Evolutionary conservation across 1,140 invertebrate genomes (phyloP), one percentile per base, ranked within the genome.

Genomic region (Aradophagus sp.): DNA sequence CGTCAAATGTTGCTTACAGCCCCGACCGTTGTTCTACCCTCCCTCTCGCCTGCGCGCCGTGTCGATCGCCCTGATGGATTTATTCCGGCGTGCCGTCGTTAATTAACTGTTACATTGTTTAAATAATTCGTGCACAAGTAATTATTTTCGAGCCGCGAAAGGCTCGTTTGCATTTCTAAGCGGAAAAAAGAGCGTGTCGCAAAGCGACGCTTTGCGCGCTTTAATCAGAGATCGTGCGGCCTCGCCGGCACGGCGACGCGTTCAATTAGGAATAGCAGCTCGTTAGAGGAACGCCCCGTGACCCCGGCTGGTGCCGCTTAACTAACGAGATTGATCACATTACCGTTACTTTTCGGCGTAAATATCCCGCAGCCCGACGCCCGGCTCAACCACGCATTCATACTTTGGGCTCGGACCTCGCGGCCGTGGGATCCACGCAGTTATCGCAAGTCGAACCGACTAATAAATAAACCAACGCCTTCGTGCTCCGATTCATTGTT

Each of bases 251-350:
- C 34, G 63, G 45, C 29, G 34, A 48, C 44, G 23, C 38, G 47
- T 53, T 67, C 53, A 59, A 59, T 67, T 59, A 52, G 63, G 35
- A 45, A 52, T 52, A 44, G 38, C 53, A 59, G 53, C 53, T 59
- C 63, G 53, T 67, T 67, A 59, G 38, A 53, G 27, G 16, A 53
- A 53, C 53, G 35, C 47, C 47, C 42, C 35, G 14, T 47, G 53
- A 67, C 55, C 53, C 47, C 6, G 14, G 0, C 27, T 14, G 20
- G 31, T 52, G 38, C 32, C 23, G 20, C 6, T 59, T 45, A 53
- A 67, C 53, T 47, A 67, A 67, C 47, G 63, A 67, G 53, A 58
- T 47, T 47, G 63, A 52, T 58, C 53, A 53, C 63, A 38, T 59
- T 67, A 59, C 45, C 39, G 53, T 67, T 59, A 61, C 53, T 50